Evolutionary conservation across 2,888 invertebrate species (phyloP).

Genomic region (Hirtodrosophila cameraria): DNA sequence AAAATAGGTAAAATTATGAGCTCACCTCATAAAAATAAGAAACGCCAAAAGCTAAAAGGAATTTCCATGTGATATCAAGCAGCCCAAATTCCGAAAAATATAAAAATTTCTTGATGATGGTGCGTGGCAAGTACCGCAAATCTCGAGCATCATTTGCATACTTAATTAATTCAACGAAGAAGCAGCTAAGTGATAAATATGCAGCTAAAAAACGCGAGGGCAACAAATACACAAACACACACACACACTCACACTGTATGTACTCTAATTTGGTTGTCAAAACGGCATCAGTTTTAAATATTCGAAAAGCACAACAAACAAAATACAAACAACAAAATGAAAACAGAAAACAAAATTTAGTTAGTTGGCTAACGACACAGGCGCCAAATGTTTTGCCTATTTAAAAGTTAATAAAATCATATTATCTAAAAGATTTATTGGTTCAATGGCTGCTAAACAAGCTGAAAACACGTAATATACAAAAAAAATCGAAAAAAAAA

Average conservation of each 20-base stretch:
- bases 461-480: slow-evolving; percentile 40
- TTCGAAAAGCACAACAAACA: slow-evolving; percentile 33
- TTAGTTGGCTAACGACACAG: slow-evolving; percentile 42
- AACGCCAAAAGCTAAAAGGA: slow-evolving; percentile 49
- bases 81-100: slow-evolving; percentile 56
- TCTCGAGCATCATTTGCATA: slow-evolving; percentile 66
- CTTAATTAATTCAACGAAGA: slow-evolving; percentile 69
- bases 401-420: slow-evolving; percentile 79
- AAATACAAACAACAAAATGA: neutral
- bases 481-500: slow-evolving; percentile 12
- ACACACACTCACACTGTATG: too few relatives aligned
- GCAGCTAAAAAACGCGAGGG: slow-evolving; percentile 34
- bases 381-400: slow-evolving; percentile 77
- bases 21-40: slow-evolving; percentile 76
- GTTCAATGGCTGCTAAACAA: slow-evolving; percentile 61
- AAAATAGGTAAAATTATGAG: slow-evolving; percentile 68
- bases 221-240: slow-evolving; percentile 34
- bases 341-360: slow-evolving; percentile 9
- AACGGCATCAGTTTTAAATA: slow-evolving; percentile 61
- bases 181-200: slow-evolving; percentile 47
- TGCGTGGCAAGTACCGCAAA: slow-evolving; percentile 78
- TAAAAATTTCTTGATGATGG: slow-evolving; percentile 32
- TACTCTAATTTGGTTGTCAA: slow-evolving; percentile 79
- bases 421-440: slow-evolving; percentile 74
- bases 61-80: slow-evolving; percentile 58